Evolutionary conservation across 1,140 invertebrate genomes (phyloP).

Genomic region (Polypedilum pembai): DNA sequence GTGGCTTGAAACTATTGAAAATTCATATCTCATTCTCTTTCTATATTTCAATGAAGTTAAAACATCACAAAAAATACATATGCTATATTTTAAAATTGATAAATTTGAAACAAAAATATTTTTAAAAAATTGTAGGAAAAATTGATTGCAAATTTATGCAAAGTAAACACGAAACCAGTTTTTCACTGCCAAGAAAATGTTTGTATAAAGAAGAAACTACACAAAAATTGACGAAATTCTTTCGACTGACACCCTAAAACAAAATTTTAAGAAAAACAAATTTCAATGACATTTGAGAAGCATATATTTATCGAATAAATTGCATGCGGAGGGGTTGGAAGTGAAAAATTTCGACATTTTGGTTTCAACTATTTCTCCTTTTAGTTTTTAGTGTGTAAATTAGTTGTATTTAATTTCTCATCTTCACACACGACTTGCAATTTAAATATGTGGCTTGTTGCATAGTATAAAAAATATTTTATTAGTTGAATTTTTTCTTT

Average conservation of each 20-base stretch:
- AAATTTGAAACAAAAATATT: neutral
- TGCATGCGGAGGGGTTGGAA: neutral
- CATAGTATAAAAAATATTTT: neutral
- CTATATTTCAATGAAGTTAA: neutral
- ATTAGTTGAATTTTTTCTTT: too few relatives aligned
- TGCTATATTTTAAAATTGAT: neutral
- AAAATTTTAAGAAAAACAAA: neutral
- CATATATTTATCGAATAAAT: neutral
- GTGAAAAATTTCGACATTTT: slow-evolving; percentile 1
- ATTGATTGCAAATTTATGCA: neutral
- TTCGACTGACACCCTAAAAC: slow-evolving; percentile 10
- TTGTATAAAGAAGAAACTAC: neutral
- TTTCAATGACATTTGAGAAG: neutral
- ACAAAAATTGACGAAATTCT: slow-evolving; percentile 9
- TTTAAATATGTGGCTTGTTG: slow-evolving; percentile 9
- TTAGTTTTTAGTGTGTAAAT: neutral
- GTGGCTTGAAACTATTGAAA: too few relatives aligned
- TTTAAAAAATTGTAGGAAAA: neutral
- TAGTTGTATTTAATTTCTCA: neutral
- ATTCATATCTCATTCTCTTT: neutral
- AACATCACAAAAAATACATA: neutral
- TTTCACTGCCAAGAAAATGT: slow-evolving; percentile 11
- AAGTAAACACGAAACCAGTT: neutral
- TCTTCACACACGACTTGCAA: slow-evolving; percentile 5
- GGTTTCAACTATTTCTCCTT: neutral